phyloP scores from a whole-genome alignment of 2,797 vertebrate genomes.

The Bradypodion ventrale region DNA sequence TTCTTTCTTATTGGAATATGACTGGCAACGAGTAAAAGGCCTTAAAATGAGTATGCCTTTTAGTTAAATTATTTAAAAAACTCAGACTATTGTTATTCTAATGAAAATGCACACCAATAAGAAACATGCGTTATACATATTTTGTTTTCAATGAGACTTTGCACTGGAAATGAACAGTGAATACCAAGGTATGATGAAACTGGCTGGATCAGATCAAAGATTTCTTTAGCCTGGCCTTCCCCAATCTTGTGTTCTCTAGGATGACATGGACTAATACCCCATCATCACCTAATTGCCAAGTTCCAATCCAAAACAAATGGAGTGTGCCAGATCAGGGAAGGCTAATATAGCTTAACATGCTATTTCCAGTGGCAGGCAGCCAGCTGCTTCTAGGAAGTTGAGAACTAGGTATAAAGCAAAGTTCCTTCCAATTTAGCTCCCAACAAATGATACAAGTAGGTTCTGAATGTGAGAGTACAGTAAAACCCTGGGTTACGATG shows the following conservation, averaged over 20 bases:
- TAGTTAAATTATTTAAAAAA: neutral
- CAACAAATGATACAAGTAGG: neutral
- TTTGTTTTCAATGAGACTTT: neutral
- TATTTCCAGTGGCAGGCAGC: neutral
- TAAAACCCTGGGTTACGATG: too few relatives aligned
- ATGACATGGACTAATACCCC: neutral
- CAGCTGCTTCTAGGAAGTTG: neutral
- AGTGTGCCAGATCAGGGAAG: neutral
- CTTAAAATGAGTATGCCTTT: neutral
- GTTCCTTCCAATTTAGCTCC: neutral
- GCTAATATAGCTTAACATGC: neutral
- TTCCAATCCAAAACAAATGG: neutral
- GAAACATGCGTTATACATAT: neutral
- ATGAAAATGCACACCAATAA: neutral
- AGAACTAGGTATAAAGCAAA: neutral
- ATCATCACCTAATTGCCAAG: neutral
- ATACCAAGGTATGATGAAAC: neutral
- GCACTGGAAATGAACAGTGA: neutral
- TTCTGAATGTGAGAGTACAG: neutral
- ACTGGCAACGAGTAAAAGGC: neutral
- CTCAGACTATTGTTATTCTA: neutral
- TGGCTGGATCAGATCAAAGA: neutral
- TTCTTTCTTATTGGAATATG: neutral
- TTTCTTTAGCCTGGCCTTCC: neutral
- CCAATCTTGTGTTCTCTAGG: neutral